Evolutionary conservation across 2,113 vertebrate species (phyloP).

Genomic region (Peromyscus leucopus): DNA sequence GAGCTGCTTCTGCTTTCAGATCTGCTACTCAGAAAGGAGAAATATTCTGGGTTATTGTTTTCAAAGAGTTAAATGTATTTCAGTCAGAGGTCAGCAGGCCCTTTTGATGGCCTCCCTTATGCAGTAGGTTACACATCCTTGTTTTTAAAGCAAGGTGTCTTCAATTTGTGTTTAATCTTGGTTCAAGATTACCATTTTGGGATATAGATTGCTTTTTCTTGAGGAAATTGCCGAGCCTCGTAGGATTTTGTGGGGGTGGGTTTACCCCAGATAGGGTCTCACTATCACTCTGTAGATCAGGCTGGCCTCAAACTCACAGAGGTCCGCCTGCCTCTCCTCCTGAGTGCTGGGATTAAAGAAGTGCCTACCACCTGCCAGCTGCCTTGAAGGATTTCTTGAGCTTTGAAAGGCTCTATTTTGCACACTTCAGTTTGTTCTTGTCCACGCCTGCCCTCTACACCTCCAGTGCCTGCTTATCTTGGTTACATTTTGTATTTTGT

Average conservation of each 20-base stretch:
- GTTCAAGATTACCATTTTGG: not conserved
- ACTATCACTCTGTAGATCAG: not conserved
- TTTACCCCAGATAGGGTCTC: not conserved
- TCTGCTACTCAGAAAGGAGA: not conserved
- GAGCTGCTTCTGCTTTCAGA: not conserved
- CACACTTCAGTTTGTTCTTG: not conserved
- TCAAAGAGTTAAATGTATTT: conserved; percentile 45
- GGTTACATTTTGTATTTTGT: conserved; percentile 26
- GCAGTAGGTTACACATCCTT: not conserved
- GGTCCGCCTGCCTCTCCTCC: not conserved
- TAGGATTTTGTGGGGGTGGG: not conserved
- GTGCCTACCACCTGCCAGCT: not conserved
- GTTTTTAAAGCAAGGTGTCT: conserved; percentile 38
- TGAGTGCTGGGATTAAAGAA: not conserved
- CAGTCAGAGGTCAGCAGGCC: not conserved
- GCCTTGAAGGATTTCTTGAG: not conserved
- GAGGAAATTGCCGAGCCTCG: not conserved
- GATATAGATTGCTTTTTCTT: conserved; percentile 42
- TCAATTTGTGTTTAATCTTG: conserved; percentile 17
- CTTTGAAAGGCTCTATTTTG: not conserved
- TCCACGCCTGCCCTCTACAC: not conserved
- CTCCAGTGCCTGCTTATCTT: not conserved
- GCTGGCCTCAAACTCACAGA: not conserved
- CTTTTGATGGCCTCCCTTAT: conserved; percentile 2
- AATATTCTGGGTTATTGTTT: conserved; percentile 28